Evolutionary conservation across 2,888 invertebrate species (phyloP).

Genomic region (Tethea ocularis): DNA sequence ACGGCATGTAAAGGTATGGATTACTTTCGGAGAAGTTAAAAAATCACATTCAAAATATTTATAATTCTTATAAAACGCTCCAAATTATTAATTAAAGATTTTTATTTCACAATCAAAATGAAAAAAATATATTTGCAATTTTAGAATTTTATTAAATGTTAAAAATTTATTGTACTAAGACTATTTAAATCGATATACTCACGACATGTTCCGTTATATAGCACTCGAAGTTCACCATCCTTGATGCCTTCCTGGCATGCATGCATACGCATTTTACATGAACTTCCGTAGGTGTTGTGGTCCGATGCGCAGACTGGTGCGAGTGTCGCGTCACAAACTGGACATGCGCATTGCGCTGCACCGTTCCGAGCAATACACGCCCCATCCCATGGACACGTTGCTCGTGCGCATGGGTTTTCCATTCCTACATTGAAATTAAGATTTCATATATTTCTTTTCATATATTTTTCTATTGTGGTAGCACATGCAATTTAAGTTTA

Average conservation of each 20-base stretch:
- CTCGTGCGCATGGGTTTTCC: constrained; percentile 83
- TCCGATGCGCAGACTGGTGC: constrained; percentile 91
- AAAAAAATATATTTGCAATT: too few relatives aligned
- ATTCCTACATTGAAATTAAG: constrained; percentile 66
- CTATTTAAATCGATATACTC: constrained; percentile 38
- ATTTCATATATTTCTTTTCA: too few relatives aligned
- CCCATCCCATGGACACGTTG: constrained; percentile 85
- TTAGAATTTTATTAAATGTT: too few relatives aligned
- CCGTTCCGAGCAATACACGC: constrained; percentile 87
- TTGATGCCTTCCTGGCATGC: constrained; percentile 89
- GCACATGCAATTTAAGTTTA: too few relatives aligned
- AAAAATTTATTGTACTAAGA: neutral
- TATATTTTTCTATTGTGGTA: too few relatives aligned
- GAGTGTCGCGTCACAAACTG: constrained; percentile 89
- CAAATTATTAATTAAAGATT: too few relatives aligned
- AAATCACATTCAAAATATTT: too few relatives aligned
- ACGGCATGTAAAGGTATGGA: too few relatives aligned
- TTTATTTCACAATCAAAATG: too few relatives aligned
- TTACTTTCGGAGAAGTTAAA: too few relatives aligned
- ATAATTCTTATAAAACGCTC: too few relatives aligned
- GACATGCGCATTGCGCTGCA: constrained; percentile 87
- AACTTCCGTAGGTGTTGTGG: constrained; percentile 91
- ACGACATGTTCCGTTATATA: constrained; percentile 84
- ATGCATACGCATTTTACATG: constrained; percentile 91
- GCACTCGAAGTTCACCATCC: constrained; percentile 85